Percentiles rank a stretch among this genome's conserved stretches.
Conservation (phyloP, 2,113 vertebrate genomes). For the Hemibagrus wyckioides region DNA sequence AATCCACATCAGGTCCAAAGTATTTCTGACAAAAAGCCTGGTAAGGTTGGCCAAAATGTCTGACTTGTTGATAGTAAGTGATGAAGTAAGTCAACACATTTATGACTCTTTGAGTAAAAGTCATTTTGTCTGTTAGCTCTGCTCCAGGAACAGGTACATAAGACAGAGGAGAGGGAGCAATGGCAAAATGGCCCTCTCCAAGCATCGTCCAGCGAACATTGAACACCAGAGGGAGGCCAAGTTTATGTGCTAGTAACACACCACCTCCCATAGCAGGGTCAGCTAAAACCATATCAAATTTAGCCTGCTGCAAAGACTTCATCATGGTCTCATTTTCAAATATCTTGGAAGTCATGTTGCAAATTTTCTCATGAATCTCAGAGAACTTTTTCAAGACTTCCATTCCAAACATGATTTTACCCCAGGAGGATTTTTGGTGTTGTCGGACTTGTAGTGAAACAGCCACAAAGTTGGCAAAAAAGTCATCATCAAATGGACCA, state of each 20-base stretch:
- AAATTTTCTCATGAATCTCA: slow-evolving; percentile 7
- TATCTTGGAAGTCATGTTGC: slow-evolving; percentile 48
- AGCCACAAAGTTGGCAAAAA: slow-evolving; percentile 7
- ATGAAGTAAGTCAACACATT: slow-evolving; percentile 37
- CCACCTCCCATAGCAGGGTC: too few species aligned
- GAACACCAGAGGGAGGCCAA: too few species aligned
- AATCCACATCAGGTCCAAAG: slow-evolving; percentile 69
- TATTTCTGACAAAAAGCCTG: slow-evolving; percentile 60
- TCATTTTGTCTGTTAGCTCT: slow-evolving; percentile 49
- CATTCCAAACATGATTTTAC: background rate
- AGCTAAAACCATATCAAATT: too few species aligned
- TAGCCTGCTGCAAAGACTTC: slow-evolving; percentile 36
- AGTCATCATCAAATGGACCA: background rate
- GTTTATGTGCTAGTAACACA: too few species aligned
- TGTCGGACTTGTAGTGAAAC: background rate
- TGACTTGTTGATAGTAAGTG: background rate
- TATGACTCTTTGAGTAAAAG: slow-evolving; percentile 38
- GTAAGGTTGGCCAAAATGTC: slow-evolving; percentile 59
- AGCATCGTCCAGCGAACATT: slow-evolving; percentile 57
- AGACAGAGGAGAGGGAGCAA: slow-evolving; percentile 50
- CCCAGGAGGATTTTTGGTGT: slow-evolving; percentile 25
- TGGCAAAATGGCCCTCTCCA: slow-evolving; percentile 57
- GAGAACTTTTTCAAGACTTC: slow-evolving; percentile 5
- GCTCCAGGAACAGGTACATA: slow-evolving; percentile 37
- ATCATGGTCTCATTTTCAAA: slow-evolving; percentile 51